phyloP scores from a whole-genome alignment of 2,797 vertebrate genomes.

The Coracias cyanogaster region DNA sequence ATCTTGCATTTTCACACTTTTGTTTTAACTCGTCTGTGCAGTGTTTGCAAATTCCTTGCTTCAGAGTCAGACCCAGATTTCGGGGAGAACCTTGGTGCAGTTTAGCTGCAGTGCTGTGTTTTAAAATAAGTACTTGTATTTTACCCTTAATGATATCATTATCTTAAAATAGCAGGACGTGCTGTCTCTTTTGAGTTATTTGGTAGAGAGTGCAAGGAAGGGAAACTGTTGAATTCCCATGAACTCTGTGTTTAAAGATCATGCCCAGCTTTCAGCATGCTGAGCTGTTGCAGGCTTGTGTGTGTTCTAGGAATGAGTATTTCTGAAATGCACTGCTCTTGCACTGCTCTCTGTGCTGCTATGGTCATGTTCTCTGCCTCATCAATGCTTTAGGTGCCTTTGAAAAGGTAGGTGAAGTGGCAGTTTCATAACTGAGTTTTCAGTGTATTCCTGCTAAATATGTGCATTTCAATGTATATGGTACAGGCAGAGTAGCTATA shows the following conservation, averaged over 20 bases:
- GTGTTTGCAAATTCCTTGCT: neutral
- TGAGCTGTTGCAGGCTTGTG: neutral
- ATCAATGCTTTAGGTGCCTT: neutral
- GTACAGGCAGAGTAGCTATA: neutral
- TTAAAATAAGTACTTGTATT: neutral
- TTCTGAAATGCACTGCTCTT: neutral
- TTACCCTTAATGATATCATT: neutral
- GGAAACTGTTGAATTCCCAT: neutral
- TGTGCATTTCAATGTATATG: fast-evolving
- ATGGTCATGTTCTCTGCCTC: neutral
- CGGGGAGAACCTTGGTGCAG: neutral
- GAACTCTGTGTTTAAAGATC: neutral
- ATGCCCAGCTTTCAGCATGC: neutral
- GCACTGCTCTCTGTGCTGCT: neutral
- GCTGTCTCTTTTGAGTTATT: neutral
- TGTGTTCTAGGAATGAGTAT: neutral
- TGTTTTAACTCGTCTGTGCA: neutral
- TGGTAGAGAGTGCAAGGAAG: neutral
- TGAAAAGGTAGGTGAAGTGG: neutral
- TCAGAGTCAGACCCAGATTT: neutral
- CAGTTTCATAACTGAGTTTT: neutral
- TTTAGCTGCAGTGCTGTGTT: neutral
- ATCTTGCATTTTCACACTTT: neutral
- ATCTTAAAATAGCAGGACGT: neutral
- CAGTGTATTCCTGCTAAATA: neutral